phyloP scores from a whole-genome alignment of 1,140 invertebrate species.

The Cardiocondyla obscurior region DNA sequence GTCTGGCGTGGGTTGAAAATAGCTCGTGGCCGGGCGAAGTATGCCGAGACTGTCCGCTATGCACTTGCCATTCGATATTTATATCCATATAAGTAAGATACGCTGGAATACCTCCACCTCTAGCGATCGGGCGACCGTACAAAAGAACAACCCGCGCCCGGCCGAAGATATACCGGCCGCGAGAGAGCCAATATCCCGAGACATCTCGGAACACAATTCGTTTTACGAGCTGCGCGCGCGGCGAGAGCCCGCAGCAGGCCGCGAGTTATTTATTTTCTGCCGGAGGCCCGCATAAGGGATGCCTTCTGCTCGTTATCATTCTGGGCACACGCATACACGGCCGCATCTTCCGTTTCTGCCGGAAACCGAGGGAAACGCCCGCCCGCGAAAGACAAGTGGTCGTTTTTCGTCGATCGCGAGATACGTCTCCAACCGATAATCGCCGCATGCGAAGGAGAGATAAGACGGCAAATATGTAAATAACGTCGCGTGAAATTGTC shows the following conservation, averaged over 20 bases:
- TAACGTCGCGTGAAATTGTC: neutral
- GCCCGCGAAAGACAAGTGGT: neutral
- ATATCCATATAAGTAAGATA: constrained; percentile 72
- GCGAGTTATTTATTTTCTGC: constrained; percentile 7
- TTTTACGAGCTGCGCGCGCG: constrained; percentile 45
- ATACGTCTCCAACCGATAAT: neutral
- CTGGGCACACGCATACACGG: neutral
- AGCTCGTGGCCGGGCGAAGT: constrained; percentile 73
- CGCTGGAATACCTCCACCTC: constrained; percentile 43
- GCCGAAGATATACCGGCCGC: constrained; percentile 26
- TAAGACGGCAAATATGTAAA: neutral
- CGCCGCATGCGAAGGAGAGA: neutral
- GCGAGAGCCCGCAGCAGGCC: neutral
- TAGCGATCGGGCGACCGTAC: neutral
- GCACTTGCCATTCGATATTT: constrained; percentile 78
- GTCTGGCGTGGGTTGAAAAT: constrained; percentile 76
- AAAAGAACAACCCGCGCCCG: constrained; percentile 12
- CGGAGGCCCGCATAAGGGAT: neutral
- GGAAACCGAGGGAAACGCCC: neutral
- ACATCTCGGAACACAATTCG: constrained; percentile 58
- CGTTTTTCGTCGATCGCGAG: no score
- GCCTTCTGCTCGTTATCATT: constrained; percentile 25
- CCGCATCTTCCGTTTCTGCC: constrained; percentile 23
- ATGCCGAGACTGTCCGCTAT: constrained; percentile 76
- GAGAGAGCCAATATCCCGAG: constrained; percentile 38